Evolutionary conservation across 2,797 vertebrate species (phyloP).

Genomic region (Rhynchonycteris naso): DNA sequence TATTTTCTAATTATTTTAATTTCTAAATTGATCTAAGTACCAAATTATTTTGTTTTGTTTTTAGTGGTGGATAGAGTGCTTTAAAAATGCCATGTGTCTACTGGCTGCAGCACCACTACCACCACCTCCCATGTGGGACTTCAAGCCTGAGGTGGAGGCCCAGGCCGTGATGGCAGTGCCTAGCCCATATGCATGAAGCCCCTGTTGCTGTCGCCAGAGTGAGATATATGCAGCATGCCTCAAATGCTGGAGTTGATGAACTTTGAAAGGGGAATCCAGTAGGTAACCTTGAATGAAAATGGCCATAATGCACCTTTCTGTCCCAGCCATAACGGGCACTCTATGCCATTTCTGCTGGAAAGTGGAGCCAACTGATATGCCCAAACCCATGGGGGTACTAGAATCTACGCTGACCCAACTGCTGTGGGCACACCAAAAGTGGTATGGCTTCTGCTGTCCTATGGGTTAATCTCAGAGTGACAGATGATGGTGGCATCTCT

Average conservation of each 20-base stretch:
- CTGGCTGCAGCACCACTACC: not conserved
- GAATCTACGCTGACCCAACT: not conserved
- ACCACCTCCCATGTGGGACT: not conserved
- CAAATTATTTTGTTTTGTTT: not conserved
- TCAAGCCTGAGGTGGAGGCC: not conserved
- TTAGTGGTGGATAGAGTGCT: not conserved
- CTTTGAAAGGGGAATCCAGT: constrained; percentile 66
- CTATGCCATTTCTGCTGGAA: not conserved
- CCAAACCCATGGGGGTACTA: not conserved
- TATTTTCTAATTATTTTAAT: constrained; percentile 59
- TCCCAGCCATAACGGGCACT: not conserved
- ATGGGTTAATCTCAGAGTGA: not conserved
- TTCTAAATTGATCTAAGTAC: constrained; percentile 55
- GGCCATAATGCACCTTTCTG: not conserved
- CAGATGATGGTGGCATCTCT: not conserved
- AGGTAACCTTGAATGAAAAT: not conserved
- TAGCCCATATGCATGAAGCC: constrained; percentile 42
- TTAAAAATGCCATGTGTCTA: constrained; percentile 9
- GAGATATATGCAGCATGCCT: constrained; percentile 71
- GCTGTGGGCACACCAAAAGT: not conserved
- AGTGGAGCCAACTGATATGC: not conserved
- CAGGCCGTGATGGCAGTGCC: constrained; percentile 50
- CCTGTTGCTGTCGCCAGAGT: not conserved
- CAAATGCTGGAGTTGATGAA: constrained; percentile 86
- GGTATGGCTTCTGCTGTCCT: not conserved